A percentile compares a stretch with the other conserved stretches of the same genome.
phyloP scores from a whole-genome alignment of 2,888 invertebrate species.

The Chrysotoxum bicinctum region DNA sequence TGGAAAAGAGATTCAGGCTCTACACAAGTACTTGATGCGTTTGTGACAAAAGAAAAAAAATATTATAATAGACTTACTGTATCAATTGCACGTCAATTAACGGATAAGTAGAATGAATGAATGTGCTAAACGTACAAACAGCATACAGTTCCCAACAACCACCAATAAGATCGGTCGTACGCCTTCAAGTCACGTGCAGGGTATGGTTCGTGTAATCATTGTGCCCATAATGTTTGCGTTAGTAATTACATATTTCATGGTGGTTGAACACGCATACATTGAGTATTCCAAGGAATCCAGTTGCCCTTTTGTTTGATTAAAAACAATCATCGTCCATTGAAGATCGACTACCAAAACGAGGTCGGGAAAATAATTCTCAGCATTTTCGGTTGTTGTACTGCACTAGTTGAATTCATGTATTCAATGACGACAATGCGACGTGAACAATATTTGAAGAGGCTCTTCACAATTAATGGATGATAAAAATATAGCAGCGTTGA shows the following conservation, averaged over 20 bases:
- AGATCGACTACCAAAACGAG: neutral
- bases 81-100: slow-evolving; percentile 58
- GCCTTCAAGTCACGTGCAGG: slow-evolving; percentile 58
- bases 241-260: slow-evolving; percentile 67
- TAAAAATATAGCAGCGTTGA: slow-evolving; percentile 47
- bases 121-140: slow-evolving; percentile 15
- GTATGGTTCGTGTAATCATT: slow-evolving; percentile 55
- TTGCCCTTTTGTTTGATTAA: slow-evolving; percentile 39
- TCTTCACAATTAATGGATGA: slow-evolving; percentile 63
- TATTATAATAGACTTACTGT: neutral
- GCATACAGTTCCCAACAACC: slow-evolving; percentile 5
- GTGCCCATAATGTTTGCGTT: slow-evolving; percentile 56
- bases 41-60: neutral
- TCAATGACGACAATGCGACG: neutral
- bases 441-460: slow-evolving; percentile 50
- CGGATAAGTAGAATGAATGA: slow-evolving; percentile 39
- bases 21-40: neutral
- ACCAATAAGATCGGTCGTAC: neutral
- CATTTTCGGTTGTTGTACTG: neutral
- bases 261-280: slow-evolving; percentile 25
- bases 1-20: neutral
- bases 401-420: slow-evolving; percentile 42
- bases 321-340: slow-evolving; percentile 20
- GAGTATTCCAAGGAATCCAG: slow-evolving; percentile 6
- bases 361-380: slow-evolving; percentile 1